Base-by-base conservation (phyloP, 2,888 invertebrate genomes). In the Melolontha melolontha region DNA sequence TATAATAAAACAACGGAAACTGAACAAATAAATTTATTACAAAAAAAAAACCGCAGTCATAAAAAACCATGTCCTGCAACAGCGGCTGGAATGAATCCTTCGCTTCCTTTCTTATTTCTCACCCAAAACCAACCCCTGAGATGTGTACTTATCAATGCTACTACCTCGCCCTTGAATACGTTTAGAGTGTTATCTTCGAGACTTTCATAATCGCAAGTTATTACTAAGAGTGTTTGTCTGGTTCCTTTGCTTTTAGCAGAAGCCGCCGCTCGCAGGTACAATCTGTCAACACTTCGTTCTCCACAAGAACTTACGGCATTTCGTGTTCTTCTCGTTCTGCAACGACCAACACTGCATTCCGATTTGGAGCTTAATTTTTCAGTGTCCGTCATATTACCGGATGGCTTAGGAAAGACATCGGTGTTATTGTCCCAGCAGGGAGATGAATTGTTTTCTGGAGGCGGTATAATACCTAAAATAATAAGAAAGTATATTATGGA, bases 401-500 rank as follows among this genome's bases (percentile, higher is more conserved):
- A 89, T 0, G 93, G 93, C 59, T 89, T 89, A 1, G 93, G 93
- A 79, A 93, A 93, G 66, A 93, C 89, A 80, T 93, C 93, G 0
- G 91, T 91, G 74, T 90, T 91, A 75, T 91, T 91, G 77, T 93
- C 93, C 93, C 94, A 93, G 77, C 93, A 93, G 0, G 89, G 92
- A 0, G 89, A 88, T 74, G 88, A 88, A 71, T 87, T 85, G 2
- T 86, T 85, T 63, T 81, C 81, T 68, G 86, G 80, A 47, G 87
- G 87, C 79, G 70, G 83, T 79, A 80, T 80, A 59, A 81, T 81
- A 44, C 82, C 82, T 82, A 27, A 16, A 74, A 74, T 34, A 12
- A 16, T 12, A n/a, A 16, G 44, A 27, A 17, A 12, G n/a, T 39
- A 22, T 34, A 44, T 62, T 40, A 51, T 11, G n/a, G 27, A 64